phyloP scores from a whole-genome alignment of 1,140 invertebrate species.

The Capitella teleta region DNA sequence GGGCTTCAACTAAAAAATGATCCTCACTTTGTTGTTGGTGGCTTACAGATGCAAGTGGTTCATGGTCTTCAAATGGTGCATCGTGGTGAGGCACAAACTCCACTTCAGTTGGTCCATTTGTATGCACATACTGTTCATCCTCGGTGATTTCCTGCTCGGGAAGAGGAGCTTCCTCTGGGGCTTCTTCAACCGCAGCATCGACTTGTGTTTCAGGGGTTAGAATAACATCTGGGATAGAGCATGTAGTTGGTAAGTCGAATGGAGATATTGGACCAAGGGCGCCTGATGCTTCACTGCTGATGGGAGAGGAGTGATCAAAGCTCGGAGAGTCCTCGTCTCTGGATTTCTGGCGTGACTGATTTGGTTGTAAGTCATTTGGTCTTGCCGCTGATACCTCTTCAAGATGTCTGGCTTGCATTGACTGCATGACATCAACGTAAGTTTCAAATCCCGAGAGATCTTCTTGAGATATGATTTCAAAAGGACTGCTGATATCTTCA shows the following conservation, averaged over 20 bases:
- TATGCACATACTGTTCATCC: conserved; percentile 18
- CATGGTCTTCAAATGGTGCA: conserved; percentile 20
- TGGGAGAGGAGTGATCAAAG: conserved; percentile 25
- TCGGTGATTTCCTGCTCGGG: background rate
- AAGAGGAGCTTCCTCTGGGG: background rate
- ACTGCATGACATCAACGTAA: background rate
- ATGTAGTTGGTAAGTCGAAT: conserved; percentile 14
- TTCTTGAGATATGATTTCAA: conserved; percentile 38
- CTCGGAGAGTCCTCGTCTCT: conserved; percentile 12
- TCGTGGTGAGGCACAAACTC: conserved; percentile 46
- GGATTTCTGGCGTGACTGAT: too few species aligned
- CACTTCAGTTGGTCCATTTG: conserved; percentile 50
- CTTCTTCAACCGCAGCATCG: background rate
- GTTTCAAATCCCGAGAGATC: conserved; percentile 29
- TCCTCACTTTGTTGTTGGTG: conserved; percentile 1
- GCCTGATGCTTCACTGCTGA: conserved; percentile 28
- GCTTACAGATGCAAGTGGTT: background rate
- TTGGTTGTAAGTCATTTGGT: too few species aligned
- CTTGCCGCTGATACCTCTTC: too few species aligned
- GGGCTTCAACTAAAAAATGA: background rate
- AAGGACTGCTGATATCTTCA: conserved; percentile 31
- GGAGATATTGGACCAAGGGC: conserved; percentile 18
- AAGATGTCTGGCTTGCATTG: too few species aligned
- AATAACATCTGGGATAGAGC: background rate
- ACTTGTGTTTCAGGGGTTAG: background rate